Base-by-base conservation (phyloP, 1,140 invertebrate species). In the Euglossa dilemma region DNA sequence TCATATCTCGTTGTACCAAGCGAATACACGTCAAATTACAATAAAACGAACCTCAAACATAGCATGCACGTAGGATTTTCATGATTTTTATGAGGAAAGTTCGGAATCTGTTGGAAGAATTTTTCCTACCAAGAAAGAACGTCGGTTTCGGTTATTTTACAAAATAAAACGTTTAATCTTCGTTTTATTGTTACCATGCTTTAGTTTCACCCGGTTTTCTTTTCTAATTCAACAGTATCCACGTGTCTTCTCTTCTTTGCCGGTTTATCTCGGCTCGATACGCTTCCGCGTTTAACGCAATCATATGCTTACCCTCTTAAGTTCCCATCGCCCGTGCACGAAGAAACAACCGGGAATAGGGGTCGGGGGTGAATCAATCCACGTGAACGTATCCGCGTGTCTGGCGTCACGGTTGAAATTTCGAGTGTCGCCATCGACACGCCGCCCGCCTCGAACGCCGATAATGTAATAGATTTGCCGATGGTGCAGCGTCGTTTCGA, bases 381-480 rank as follows among this genome's bases (percentile, higher is more conserved):
- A 28, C 50, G 64, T 23, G 66, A 79, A 71, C 18, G 52, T 45
- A 67, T 59, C 43, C 50, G 50, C 43, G 64, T 57, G 52, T 59
- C 76, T 11, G 20, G 54, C 11, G 54, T 59, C 66, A 25, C n/a
- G 76, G n/a, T 79, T 2, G 66, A 79, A 79, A 79, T 59, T 79
- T 71, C 66, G 18, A 59, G 66, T 45, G 25, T n/a, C 52, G 76
- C 43, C 59, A 79, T 79, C 66, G 77, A 79, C 77, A 79, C 54
- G 45, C 61, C 45, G 43, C 54, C 43, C 12, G 50, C 66, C 76
- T 25, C 9, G 66, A 79, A 59, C 66, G 12, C 43, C 66, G 77
- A 79, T 71, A 79, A 79, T 79, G 66, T 47, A 56, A 79, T 71
- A 71, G 54, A 71, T 79, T 61, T 61, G 77, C 66, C 66, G 66